phyloP scores from a whole-genome alignment of 1,140 invertebrate species.

The Drosophila virilis region DNA sequence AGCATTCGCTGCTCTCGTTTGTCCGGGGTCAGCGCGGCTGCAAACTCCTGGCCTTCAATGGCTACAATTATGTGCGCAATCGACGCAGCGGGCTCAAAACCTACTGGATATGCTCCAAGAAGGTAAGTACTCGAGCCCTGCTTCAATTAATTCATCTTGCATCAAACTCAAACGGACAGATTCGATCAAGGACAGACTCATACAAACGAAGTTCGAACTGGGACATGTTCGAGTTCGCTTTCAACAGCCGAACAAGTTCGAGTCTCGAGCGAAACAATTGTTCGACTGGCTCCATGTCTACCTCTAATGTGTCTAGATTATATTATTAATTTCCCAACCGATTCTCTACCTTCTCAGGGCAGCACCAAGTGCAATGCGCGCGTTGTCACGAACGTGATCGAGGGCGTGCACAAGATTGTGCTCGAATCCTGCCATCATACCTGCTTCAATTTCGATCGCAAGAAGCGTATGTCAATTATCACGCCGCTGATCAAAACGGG shows the following conservation, averaged over 20 bases:
- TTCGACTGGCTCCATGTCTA: too few species aligned
- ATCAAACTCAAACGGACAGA: too few species aligned
- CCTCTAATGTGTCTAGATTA: too few species aligned
- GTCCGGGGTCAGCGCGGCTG: constrained; percentile 76
- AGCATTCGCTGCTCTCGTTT: constrained; percentile 69
- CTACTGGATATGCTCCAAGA: constrained; percentile 83
- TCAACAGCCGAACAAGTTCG: too few species aligned
- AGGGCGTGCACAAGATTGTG: constrained; percentile 78
- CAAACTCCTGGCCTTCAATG: constrained; percentile 68
- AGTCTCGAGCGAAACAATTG: too few species aligned
- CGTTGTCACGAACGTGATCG: constrained; percentile 77
- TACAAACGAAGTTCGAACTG: too few species aligned
- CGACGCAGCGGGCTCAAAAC: constrained; percentile 74
- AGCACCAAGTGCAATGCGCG: constrained; percentile 83
- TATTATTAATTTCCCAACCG: too few species aligned
- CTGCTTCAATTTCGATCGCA: constrained; percentile 68
- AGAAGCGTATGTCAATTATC: constrained; percentile 57
- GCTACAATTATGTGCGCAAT: constrained; percentile 77
- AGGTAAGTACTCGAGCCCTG: constrained; percentile 50
- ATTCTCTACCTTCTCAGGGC: constrained; percentile 52
- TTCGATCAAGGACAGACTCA: too few species aligned
- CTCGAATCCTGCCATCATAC: constrained; percentile 77
- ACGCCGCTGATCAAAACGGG: constrained; percentile 22
- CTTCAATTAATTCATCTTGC: too few species aligned
- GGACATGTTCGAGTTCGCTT: too few species aligned